Evolutionary conservation across 2,797 vertebrate species (phyloP), one percentile per base, ranked within the genome.

Genomic region (Cyclura pinguis): DNA sequence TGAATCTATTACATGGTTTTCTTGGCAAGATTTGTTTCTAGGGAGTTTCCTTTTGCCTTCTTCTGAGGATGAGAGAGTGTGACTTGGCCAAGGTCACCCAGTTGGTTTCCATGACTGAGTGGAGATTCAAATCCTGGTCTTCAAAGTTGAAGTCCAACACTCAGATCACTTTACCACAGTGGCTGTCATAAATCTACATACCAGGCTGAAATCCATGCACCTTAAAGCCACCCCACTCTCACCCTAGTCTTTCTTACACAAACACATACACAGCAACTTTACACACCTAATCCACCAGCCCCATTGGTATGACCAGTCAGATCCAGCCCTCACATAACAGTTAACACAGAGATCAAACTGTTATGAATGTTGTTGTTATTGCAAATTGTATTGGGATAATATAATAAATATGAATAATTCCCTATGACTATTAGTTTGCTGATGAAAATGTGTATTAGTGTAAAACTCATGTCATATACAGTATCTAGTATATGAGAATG

Each of bases 381-480:
- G 62, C n/a, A 42, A 12, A 14, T 73, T 86, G 20, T 10, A 57
- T 59, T 4, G 50, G 22, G 5, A 27, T 29, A 74, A 29, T 84
- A 64, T 27, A 76, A 22, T 77, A 22, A 81, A 35, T 42, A 82
- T 62, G 55, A 84, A 84, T 57, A 69, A 76, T 13, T 57, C 22
- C 81, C 29, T 52, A 10, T 80, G 27, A 35, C 81, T 93, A 82
- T 82, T 84, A 92, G 77, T 80, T 73, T 92, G 10, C 57, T 92
- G 80, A 82, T 82, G 55, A 80, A 90, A 77, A 94, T 90, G 89
- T 88, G 73, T 87, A 84, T 77, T 87, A 92, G 69, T 84, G 38
- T 86, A 90, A 92, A 91, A 82, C 38, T 38, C 20, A 89, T 92
- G 74, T 87, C 88, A 72, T 80, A 6, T 91, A 94, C 38, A 88